Evolutionary conservation across 2,888 invertebrate species (phyloP), one percentile per base, ranked within the genome.

Genomic region (Dolomedes plantarius): DNA sequence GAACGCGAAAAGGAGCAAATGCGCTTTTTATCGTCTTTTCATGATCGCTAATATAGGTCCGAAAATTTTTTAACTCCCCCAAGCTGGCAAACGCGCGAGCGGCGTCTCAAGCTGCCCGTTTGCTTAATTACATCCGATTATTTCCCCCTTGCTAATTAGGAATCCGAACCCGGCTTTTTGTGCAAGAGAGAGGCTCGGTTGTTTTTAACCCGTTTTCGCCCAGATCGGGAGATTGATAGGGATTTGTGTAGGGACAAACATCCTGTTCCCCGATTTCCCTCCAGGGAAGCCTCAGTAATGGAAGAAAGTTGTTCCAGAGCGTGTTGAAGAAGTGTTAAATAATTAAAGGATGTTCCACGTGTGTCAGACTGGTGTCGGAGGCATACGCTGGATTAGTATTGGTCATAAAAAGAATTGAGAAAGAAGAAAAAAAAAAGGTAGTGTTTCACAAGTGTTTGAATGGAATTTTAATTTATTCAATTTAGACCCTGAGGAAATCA

Each of bases 81-180:
- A 56, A 56, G 32, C 28, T 27, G 32, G 27, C 9, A 32, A 31
- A 28, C 13, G 39, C 27, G 39, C 27, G 62, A 62, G 62, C 71
- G 62, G 39, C 78, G 31, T 41, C 29, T 50, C 79, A 80, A 67
- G 64, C 72, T 73, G 79, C 65, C 73, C 72, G 65, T 32, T 6
- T 67, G 80, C 80, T 72, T 80, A 80, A 80, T 80, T 80, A 80
- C 80, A 64, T 72, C 36, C 73, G 80, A 50, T 73, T 80, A 80
- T 80, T 80, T 80, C 72, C 50, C 41, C 46, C 36, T 67, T 73
- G 65, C 73, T 80, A 80, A 80, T 80, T 80, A 73, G 80, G 73
- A 80, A 80, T 80, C 73, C 73, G 80, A 80, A 67, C 16, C 50
- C 56, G 41, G 73, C n/a, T 67, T 71, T 78, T 64, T 75, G 41